phyloP scores from a whole-genome alignment of 2,113 vertebrate genomes.

The Oncorhynchus gorbuscha region DNA sequence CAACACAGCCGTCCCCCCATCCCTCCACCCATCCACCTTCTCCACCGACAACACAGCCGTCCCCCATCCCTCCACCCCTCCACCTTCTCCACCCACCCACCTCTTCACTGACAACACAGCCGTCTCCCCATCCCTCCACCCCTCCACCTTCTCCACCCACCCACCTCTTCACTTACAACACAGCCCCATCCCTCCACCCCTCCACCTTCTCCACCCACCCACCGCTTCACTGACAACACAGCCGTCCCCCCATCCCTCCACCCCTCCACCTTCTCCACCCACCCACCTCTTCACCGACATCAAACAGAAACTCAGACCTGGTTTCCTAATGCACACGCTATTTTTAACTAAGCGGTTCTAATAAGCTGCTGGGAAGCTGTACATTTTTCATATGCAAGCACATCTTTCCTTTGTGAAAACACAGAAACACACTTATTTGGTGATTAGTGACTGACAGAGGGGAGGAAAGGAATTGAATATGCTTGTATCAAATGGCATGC shows the following conservation, averaged over 20 bases:
- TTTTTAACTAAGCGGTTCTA: constrained; percentile 81
- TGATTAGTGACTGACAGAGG: constrained; percentile 80
- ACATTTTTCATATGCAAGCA: constrained; percentile 81
- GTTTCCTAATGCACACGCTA: constrained; percentile 75
- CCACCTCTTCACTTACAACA: too few relatives aligned
- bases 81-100: background rate
- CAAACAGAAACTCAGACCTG: constrained; percentile 76
- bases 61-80: constrained; percentile 39
- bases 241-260: constrained; percentile 32
- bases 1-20: constrained; percentile 39
- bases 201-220: background rate
- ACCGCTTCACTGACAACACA: constrained; percentile 65
- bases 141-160: too few relatives aligned
- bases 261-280: constrained; percentile 18
- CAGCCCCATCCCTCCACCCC: too few relatives aligned
- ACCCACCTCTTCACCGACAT: constrained; percentile 69
- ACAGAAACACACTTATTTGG: constrained; percentile 83
- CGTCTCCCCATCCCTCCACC: too few relatives aligned
- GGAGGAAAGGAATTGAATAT: constrained; percentile 76
- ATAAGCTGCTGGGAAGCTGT: constrained; percentile 79
- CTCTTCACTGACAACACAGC: too few relatives aligned
- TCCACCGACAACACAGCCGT: constrained; percentile 52
- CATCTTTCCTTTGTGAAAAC: constrained; percentile 79
- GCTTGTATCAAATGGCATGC: constrained; percentile 78
- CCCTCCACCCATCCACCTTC: constrained; percentile 34